A percentile compares a stretch with the other conserved stretches of the same genome.
These are phyloP conservation scores for Euura lappo DNA, from an alignment of 1,140 invertebrate genomes.

Conservation along the genomic window DNA sequence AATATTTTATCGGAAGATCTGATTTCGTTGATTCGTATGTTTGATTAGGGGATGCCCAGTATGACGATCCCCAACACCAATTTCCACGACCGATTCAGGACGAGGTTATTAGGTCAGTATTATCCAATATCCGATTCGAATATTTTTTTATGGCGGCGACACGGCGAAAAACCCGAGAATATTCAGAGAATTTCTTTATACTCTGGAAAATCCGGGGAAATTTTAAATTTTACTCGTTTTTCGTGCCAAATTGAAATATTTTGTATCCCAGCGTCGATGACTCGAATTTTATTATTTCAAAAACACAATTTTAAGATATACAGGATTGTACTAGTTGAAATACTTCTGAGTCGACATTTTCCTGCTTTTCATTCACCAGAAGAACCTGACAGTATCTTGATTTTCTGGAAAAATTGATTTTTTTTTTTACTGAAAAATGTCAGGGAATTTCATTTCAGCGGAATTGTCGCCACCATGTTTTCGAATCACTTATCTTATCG, in stretches of 20 bases:
- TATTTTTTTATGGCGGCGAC: not conserved
- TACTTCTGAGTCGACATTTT: no score
- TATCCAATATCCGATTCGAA: constrained; percentile 13
- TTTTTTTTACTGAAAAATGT: not conserved
- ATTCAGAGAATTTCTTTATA: no score
- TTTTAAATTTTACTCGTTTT: not conserved
- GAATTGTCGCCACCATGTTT: not conserved
- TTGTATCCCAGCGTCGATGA: not conserved
- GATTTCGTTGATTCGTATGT: not conserved
- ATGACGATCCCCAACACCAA: constrained; percentile 35
- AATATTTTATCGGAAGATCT: not conserved
- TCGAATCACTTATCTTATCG: not conserved
- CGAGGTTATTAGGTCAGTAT: constrained; percentile 47
- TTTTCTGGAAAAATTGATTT: constrained; percentile 11
- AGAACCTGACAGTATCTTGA: constrained; percentile 1
- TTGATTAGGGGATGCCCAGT: constrained; percentile 40
- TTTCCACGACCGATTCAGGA: constrained; percentile 36
- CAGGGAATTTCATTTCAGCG: no score
- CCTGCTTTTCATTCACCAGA: not conserved
- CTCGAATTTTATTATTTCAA: not conserved
- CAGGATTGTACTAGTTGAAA: no score
- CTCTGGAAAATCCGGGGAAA: no score
- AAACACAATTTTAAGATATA: no score
- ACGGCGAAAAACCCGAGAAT: not conserved
- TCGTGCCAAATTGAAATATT: not conserved